phyloP scores from a whole-genome alignment of 2,797 vertebrate genomes.

The Mustela erminea region DNA sequence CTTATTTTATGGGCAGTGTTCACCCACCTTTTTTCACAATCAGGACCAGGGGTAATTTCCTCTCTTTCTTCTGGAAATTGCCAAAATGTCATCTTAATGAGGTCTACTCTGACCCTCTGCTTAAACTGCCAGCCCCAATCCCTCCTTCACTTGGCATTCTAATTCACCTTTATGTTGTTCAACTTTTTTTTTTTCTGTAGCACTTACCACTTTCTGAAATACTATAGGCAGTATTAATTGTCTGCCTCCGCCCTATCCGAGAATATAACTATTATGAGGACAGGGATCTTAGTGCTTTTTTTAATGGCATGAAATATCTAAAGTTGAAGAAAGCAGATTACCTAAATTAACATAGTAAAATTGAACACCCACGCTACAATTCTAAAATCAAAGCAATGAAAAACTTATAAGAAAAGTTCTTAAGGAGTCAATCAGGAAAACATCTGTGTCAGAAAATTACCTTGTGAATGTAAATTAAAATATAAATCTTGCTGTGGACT shows the following conservation, averaged over 20 bases:
- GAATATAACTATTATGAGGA: neutral
- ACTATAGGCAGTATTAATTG: neutral
- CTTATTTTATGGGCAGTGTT: neutral
- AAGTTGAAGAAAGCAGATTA: slow-evolving; percentile 3
- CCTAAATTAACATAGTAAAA: slow-evolving; percentile 45
- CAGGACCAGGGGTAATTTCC: neutral
- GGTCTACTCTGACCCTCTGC: neutral
- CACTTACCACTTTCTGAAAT: neutral
- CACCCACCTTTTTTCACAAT: neutral
- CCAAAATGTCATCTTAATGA: neutral
- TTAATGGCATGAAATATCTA: neutral
- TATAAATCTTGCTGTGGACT: slow-evolving; percentile 56
- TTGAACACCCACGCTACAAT: neutral
- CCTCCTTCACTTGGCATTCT: neutral
- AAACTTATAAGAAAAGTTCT: slow-evolving; percentile 62
- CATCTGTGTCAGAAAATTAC: slow-evolving; percentile 62
- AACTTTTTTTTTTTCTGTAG: neutral
- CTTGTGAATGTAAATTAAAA: slow-evolving; percentile 60
- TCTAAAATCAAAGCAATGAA: slow-evolving; percentile 59
- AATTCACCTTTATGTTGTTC: neutral
- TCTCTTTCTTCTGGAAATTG: neutral
- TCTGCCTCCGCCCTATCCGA: neutral
- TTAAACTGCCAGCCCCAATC: neutral
- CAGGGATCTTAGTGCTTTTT: neutral
- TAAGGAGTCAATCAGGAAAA: slow-evolving; percentile 64